Conservation (phyloP, 1,140 invertebrate genomes). For the Pseudachorutes palmiensis region DNA sequence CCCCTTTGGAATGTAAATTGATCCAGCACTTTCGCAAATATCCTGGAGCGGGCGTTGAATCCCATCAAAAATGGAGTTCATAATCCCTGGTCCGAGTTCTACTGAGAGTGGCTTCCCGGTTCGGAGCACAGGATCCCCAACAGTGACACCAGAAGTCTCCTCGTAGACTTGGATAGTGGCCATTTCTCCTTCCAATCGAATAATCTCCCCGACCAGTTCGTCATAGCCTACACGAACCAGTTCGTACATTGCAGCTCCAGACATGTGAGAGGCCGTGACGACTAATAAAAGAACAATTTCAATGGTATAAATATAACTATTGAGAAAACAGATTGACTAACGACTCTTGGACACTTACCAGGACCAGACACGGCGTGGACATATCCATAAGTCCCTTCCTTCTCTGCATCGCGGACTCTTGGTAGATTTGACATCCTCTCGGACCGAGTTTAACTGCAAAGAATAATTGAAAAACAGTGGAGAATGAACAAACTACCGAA, state of each 20-base stretch:
- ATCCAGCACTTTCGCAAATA: constrained; percentile 84
- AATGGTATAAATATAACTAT: constrained; percentile 7
- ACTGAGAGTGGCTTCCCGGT: constrained; percentile 98
- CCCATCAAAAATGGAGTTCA: constrained; percentile 96
- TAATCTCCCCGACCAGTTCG: constrained; percentile 98
- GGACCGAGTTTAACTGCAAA: too few relatives aligned
- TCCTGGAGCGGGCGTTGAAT: constrained; percentile 97
- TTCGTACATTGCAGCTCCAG: constrained; percentile 99
- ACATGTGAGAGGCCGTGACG: constrained; percentile 97
- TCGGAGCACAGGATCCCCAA: constrained; percentile 95
- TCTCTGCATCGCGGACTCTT: constrained; percentile 73
- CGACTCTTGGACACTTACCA: constrained; percentile 55
- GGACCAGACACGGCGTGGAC: constrained; percentile 95
- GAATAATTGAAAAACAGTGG: too few relatives aligned
- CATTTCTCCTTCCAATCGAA: constrained; percentile 97
- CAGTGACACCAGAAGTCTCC: constrained; percentile 98
- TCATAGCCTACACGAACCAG: constrained; percentile 95
- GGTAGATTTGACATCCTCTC: constrained; percentile 37
- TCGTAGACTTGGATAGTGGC: constrained; percentile 99
- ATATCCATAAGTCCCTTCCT: constrained; percentile 83
- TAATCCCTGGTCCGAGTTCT: constrained; percentile 97
- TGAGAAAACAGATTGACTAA: neutral
- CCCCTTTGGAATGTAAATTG: constrained; percentile 99
- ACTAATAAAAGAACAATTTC: constrained; percentile 54
- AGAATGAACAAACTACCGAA: too few relatives aligned